These are phyloP conservation scores for Apoderus coryli DNA, from an alignment of 2,888 invertebrate species.

Conservation along the genomic window DNA sequence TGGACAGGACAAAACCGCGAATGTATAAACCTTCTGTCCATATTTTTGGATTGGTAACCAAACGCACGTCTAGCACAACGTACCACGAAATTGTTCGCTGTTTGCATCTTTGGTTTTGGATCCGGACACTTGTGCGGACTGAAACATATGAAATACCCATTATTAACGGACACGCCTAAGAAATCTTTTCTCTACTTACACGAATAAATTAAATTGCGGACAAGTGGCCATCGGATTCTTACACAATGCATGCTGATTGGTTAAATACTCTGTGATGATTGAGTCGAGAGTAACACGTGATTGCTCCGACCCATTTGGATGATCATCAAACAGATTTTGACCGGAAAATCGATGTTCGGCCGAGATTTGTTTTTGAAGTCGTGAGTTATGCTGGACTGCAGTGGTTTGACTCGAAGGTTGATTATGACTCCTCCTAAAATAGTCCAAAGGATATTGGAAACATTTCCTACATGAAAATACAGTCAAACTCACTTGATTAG, in stretches of 20 bases:
- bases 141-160: slow-evolving; percentile 18
- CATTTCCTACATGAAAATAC: too few relatives aligned
- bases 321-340: slow-evolving; percentile 19
- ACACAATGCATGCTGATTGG: slow-evolving; percentile 96
- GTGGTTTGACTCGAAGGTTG: too few relatives aligned
- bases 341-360: slow-evolving; percentile 23
- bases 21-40: slow-evolving; percentile 73
- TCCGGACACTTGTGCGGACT: slow-evolving; percentile 96
- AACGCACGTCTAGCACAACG: slow-evolving; percentile 42
- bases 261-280: slow-evolving; percentile 91
- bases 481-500: too few relatives aligned
- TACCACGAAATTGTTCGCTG: slow-evolving; percentile 58
- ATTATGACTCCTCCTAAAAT: too few relatives aligned
- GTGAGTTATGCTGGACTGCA: slow-evolving; percentile 24
- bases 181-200: slow-evolving; percentile 37
- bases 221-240: slow-evolving; percentile 96
- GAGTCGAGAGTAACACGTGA: slow-evolving; percentile 62
- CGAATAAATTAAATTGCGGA: slow-evolving; percentile 88
- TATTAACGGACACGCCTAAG: not conserved
- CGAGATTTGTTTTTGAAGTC: slow-evolving; percentile 38
- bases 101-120: slow-evolving; percentile 50
- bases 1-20: slow-evolving; percentile 66
- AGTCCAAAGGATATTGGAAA: too few relatives aligned
- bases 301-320: slow-evolving; percentile 24
- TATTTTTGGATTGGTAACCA: slow-evolving; percentile 41